Conservation (phyloP, 2,797 vertebrate species). For the Pelobates cultripes region DNA sequence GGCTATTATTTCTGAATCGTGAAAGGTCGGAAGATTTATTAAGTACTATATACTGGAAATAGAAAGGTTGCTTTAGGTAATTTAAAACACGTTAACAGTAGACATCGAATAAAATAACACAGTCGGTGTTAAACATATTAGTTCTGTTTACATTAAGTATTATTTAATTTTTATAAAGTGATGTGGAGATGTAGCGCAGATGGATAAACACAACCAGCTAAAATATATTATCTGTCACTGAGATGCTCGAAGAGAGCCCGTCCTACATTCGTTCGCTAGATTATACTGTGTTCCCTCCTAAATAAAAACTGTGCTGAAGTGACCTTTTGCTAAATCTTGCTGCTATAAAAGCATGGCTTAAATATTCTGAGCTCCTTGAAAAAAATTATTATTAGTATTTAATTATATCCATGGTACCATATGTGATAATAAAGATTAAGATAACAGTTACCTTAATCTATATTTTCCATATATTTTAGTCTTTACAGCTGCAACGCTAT, state of each 20-base stretch:
- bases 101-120: conserved; percentile 54
- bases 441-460: too few relatives aligned
- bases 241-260: conserved; percentile 18
- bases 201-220: conserved; percentile 50
- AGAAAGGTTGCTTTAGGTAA: conserved; percentile 53
- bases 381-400: too few relatives aligned
- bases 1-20: conserved; percentile 38
- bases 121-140: conserved; percentile 54
- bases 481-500: too few relatives aligned
- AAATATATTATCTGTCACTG: conserved; percentile 55
- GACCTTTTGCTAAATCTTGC: conserved; percentile 28
- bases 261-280: conserved; percentile 12
- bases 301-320: conserved; percentile 38
- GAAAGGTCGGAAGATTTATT: conserved; percentile 53
- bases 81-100: conserved; percentile 57
- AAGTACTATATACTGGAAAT: conserved; percentile 43
- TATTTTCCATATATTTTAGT: too few relatives aligned
- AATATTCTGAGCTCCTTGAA: too few relatives aligned
- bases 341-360: too few relatives aligned
- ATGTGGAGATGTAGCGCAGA: conserved; percentile 50
- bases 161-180: conserved; percentile 57
- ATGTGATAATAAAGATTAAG: too few relatives aligned
- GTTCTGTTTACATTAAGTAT: conserved; percentile 54
- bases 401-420: too few relatives aligned
- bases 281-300: conserved; percentile 4